Base-by-base conservation (phyloP, 2,797 vertebrate genomes). In the Echeneis naucrates region DNA sequence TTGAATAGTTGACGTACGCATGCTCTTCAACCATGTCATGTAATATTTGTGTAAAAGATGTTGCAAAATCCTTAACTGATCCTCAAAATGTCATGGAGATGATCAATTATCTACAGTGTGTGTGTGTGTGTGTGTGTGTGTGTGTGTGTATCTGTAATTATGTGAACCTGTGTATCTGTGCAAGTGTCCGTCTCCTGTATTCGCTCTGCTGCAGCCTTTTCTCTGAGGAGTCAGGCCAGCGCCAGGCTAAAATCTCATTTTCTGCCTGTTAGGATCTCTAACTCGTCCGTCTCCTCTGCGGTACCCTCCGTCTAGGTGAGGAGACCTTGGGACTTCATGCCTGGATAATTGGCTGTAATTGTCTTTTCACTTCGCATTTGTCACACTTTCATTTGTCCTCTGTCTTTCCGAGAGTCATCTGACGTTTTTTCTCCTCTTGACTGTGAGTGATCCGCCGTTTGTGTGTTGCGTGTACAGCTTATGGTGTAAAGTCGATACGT, bases 281-380 rank as follows among this genome's bases (percentile, higher is more conserved):
- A 56, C 68, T 78, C 54, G n/a, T 72, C 62, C 10, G 67, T 94
- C 94, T 95, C 89, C 86, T 83, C 69, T 58, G 73, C n/a, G 11
- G 44, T 40, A 3, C 45, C 78, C 77, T 79, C 88, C 88, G 92
- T 93, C 92, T 89, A 92, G 92, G 92, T 92, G 89, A 87, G 66
- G 78, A 58, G 75, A 94, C 91, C 92, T 94, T 93, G 93, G 91
- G 92, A 74, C 83, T 68, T 95, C 94, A 95, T 94, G 95, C 95
- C 93, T 94, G 92, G 94, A 95, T 97, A 97, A 97, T 96, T 96
- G 95, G 91, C 92, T 93, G 93, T 97, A 97, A 97, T 97, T 96
- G 94, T 96, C 96, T 97, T 97, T 96, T 97, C 95, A 95, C 94
- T 96, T 96, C 95, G 95, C 94, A 96, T 97, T 96, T 95, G 92